phyloP scores from a whole-genome alignment of 2,888 invertebrate genomes.

The Platypus cylindrus region DNA sequence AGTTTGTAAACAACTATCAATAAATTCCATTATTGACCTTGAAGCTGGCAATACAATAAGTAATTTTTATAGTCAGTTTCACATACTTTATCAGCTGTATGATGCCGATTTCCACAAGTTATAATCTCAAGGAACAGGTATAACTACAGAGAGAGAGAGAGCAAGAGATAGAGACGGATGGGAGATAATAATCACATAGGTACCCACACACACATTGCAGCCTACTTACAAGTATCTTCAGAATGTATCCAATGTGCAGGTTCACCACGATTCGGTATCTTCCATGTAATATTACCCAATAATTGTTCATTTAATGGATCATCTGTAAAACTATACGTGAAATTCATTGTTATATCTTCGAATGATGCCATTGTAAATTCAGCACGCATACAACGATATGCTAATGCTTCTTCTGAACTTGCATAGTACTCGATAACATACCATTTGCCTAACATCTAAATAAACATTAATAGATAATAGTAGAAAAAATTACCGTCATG shows the following conservation, averaged over 20 bases:
- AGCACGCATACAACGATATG: constrained; percentile 76
- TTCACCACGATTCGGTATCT: constrained; percentile 55
- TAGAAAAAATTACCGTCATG: background rate
- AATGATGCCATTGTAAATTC: constrained; percentile 46
- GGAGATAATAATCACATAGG: too few relatives aligned
- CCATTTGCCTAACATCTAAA: constrained; percentile 70
- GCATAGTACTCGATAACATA: constrained; percentile 81
- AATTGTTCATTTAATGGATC: constrained; percentile 71
- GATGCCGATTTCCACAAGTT: too few relatives aligned
- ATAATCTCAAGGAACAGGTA: too few relatives aligned
- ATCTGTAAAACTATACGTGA: constrained; percentile 74
- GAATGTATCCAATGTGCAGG: constrained; percentile 82
- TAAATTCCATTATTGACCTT: too few relatives aligned
- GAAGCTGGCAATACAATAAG: too few relatives aligned
- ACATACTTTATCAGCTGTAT: too few relatives aligned
- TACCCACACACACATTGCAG: too few relatives aligned
- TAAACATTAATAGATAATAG: constrained; percentile 11
- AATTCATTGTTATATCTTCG: constrained; percentile 73
- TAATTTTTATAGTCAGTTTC: too few relatives aligned
- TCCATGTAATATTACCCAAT: constrained; percentile 78
- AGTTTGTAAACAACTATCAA: too few relatives aligned
- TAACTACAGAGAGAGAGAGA: too few relatives aligned
- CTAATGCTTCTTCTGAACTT: constrained; percentile 73
- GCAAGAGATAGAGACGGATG: too few relatives aligned
- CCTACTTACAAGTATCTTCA: constrained; percentile 73